Evolutionary conservation across 2,888 invertebrate species (phyloP), one percentile per base, ranked within the genome.

Genomic region (Bellardia bayeri): DNA sequence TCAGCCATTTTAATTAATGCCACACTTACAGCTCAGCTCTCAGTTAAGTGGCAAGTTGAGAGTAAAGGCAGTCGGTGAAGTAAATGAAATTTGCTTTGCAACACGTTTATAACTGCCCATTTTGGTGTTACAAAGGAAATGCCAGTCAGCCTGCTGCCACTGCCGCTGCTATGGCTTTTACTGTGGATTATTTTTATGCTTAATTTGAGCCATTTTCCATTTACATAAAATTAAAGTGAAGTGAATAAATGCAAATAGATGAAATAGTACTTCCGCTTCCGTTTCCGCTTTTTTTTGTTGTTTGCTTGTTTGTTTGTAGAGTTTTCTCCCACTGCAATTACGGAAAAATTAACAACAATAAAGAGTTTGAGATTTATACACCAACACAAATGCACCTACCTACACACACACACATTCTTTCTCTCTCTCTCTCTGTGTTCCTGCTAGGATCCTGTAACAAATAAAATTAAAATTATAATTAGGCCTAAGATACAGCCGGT

Each of bases 1-100:
- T 79, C 71, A 66, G 75, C 66, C 63, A 76, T 81, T 87, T 83
- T 84, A 84, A 87, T 87, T 87, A 84, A 84, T 74, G 79, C 79
- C 54, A 9, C 75, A 72, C 72, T 81, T 64, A 81, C 49, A 16
- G 33, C 63, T 37, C 71, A 61, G 16, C 40, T 42, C 42, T 30
- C n/a, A 45, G 68, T 58, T 58, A 9, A 61, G 61, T 61, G 37
- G 37, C 37, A 16, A 23, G 23, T 23, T 1, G 14, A 23, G 3
- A 3, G 56, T 42, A 45, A 45, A 58, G 13, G 45, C 13, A 45
- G 45, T 45, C 3, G 13, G 3, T 2, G 45, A 45, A 69, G 45
- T 58, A 72, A 72, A 72, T 54, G 9, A 30, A 63, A 81, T 58
- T 69, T 69, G 33, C n/a, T 45, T 1, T 33, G n/a, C 42, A 68